phyloP scores from a whole-genome alignment of 2,113 vertebrate species.

The Donacobius atricapilla region DNA sequence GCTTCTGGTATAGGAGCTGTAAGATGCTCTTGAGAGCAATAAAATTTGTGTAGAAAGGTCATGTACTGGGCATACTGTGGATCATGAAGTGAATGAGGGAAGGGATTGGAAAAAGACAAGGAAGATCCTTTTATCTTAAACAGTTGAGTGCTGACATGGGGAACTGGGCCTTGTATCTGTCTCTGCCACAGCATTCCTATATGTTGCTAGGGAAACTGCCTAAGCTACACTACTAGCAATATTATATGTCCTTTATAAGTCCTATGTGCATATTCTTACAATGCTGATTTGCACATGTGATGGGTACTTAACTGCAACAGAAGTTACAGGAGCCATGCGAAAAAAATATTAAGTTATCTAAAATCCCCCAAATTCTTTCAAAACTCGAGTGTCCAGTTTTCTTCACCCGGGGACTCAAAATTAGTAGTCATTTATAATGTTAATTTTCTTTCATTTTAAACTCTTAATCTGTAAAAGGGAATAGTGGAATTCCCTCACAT shows the following conservation, averaged over 20 bases:
- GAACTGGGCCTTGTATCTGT: not conserved
- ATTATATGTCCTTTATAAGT: not conserved
- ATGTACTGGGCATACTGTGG: not conserved
- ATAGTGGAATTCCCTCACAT: not conserved
- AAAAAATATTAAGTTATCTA: not conserved
- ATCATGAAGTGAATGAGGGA: not conserved
- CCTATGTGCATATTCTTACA: not conserved
- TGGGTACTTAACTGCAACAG: not conserved
- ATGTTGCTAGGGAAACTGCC: not conserved
- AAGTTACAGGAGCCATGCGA: not conserved
- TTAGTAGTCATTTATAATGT: not conserved
- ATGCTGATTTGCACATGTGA: rapidly evolving
- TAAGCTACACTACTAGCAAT: not conserved
- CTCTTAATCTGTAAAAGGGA: not conserved
- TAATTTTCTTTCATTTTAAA: not conserved
- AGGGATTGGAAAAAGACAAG: not conserved
- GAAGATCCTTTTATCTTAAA: not conserved
- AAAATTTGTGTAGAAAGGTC: not conserved
- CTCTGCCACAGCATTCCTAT: not conserved
- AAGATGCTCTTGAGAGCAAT: not conserved
- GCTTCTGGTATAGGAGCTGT: not conserved
- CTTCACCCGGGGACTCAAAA: not conserved
- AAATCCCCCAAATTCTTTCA: not conserved
- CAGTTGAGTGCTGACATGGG: not conserved
- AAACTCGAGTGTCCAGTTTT: not conserved